Conservation (phyloP, 2,888 invertebrate species). For the Spodoptera exigua region DNA sequence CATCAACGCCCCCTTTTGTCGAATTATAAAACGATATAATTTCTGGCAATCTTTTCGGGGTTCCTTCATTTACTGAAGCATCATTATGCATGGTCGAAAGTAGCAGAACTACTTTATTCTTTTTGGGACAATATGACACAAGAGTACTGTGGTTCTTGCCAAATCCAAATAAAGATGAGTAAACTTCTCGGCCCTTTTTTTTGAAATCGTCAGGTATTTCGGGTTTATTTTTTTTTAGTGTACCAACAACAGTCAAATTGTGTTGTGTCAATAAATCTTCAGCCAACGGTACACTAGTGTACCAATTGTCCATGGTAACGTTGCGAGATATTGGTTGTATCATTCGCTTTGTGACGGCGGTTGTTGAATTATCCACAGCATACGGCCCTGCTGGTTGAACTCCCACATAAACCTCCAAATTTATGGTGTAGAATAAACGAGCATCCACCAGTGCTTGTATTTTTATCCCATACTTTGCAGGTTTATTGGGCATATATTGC, state of each 20-base stretch:
- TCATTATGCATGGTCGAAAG: conserved; percentile 13
- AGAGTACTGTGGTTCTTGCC: too few relatives aligned
- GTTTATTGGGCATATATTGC: conserved; percentile 38
- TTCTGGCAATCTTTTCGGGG: conserved; percentile 22
- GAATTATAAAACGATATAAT: conserved; percentile 36
- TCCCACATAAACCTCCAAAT: conserved; percentile 44
- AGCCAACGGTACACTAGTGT: conserved; percentile 18
- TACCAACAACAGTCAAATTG: conserved; percentile 45
- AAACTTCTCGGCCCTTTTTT: conserved; percentile 9
- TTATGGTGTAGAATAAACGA: conserved; percentile 29
- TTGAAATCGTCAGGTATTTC: conserved; percentile 38
- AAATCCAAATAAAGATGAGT: conserved; percentile 4
- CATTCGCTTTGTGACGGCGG: conserved; percentile 30
- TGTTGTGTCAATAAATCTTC: conserved; percentile 22
- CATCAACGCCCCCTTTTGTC: conserved; percentile 28
- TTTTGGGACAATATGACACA: conserved; percentile 21
- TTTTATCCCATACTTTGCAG: conserved; percentile 44
- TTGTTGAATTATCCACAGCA: conserved; percentile 13
- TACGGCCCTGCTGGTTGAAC: conserved; percentile 26
- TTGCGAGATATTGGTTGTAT: conserved; percentile 30
- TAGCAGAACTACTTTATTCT: conserved; percentile 12
- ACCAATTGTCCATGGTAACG: conserved; percentile 19
- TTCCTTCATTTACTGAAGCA: conserved; percentile 1
- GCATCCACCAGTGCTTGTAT: conserved; percentile 36
- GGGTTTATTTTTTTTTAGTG: conserved; percentile 49